Evolutionary conservation across 2,888 invertebrate species (phyloP).

Genomic region (Apodemia duryi): DNA sequence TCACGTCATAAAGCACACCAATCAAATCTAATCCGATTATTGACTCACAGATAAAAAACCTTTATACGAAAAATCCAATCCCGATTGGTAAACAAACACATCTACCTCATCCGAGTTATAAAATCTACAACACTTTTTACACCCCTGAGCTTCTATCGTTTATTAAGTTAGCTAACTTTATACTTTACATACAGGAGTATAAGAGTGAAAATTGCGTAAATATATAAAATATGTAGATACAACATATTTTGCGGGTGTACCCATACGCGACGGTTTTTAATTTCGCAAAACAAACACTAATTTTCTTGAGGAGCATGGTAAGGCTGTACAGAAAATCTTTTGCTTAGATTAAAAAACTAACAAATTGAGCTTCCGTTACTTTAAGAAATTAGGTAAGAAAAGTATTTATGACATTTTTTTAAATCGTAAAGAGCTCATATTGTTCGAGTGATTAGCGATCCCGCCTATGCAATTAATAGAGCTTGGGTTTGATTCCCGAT

Average conservation of each 20-base stretch:
- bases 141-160: neutral
- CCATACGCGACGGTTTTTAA: constrained; percentile 52
- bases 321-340: constrained; percentile 24
- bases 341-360: constrained; percentile 18
- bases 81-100: constrained; percentile 38
- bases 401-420: neutral
- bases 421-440: too few species aligned
- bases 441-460: too few species aligned
- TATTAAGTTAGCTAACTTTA: neutral
- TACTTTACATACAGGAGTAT: neutral
- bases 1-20: neutral
- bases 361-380: neutral
- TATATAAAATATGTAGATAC: neutral
- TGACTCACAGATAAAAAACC: constrained; percentile 19
- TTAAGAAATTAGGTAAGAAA: neutral
- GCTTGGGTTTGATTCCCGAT: too few species aligned
- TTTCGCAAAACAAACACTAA: constrained; percentile 67
- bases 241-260: constrained; percentile 25
- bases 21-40: constrained; percentile 12
- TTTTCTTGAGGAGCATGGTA: constrained; percentile 47
- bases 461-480: too few species aligned
- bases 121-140: constrained; percentile 27
- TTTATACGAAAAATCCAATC: constrained; percentile 37
- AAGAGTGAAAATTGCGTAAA: constrained; percentile 16
- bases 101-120: constrained; percentile 24